Conservation (phyloP, 2,113 vertebrate genomes). For the Periophthalmodon schlosseri region DNA sequence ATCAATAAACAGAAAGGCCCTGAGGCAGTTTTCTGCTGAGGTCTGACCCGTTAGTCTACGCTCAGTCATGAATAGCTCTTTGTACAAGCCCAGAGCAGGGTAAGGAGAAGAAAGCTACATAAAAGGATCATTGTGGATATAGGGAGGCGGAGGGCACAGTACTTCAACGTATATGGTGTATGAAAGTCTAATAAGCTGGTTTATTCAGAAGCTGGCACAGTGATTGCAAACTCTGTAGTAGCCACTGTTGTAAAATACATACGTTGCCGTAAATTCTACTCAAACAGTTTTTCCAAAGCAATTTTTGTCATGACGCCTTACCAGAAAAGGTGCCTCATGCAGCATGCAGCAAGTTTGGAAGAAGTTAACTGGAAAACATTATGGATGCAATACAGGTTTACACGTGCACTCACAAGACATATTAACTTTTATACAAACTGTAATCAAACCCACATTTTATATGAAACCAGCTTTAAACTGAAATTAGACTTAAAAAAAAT, state of each 20-base stretch:
- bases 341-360: conserved; percentile 94
- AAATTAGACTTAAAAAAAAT: neutral
- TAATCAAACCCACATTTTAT: conserved; percentile 24
- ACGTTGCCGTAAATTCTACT: neutral
- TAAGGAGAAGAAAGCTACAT: conserved; percentile 35
- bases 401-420: conserved; percentile 59
- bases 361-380: conserved; percentile 97
- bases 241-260: neutral
- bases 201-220: conserved; percentile 49
- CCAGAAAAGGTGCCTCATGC: conserved; percentile 88
- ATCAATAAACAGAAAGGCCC: conserved; percentile 40
- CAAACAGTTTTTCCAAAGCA: neutral
- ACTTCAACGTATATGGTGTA: conserved; percentile 34
- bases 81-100: conserved; percentile 46
- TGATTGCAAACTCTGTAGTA: neutral
- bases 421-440: conserved; percentile 50
- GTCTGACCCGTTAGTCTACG: conserved; percentile 42
- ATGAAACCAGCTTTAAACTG: conserved; percentile 33
- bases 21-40: conserved; percentile 43
- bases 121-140: conserved; percentile 61
- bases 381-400: conserved; percentile 81
- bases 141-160: conserved; percentile 50
- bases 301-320: conserved; percentile 77
- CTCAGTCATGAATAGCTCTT: conserved; percentile 64
- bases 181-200: conserved; percentile 56